Conservation (phyloP, 2,113 vertebrate species). For the Craseonycteris thonglongyai region DNA sequence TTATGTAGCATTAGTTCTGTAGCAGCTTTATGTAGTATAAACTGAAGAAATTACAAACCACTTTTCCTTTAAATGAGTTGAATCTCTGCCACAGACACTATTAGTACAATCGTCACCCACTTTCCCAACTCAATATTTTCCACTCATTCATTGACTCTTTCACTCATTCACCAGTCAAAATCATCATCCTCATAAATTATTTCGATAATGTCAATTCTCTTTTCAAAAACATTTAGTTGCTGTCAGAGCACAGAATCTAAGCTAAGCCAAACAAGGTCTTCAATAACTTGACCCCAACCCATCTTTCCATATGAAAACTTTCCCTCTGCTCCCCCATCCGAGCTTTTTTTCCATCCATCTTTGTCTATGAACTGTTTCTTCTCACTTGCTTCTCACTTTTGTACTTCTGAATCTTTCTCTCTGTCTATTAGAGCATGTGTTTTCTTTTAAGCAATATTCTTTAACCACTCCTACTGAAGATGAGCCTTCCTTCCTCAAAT, state of each 20-base stretch:
- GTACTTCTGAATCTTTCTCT: not conserved
- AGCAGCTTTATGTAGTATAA: not conserved
- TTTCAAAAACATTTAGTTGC: not conserved
- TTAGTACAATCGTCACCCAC: not conserved
- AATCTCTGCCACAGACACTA: not conserved
- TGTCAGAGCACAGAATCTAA: not conserved
- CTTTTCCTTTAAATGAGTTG: not conserved
- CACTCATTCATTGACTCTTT: not conserved
- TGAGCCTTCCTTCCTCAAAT: not conserved
- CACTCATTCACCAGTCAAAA: not conserved
- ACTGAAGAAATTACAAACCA: not conserved
- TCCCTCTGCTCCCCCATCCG: not conserved
- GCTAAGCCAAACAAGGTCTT: not conserved
- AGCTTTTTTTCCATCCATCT: not conserved
- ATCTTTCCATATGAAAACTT: not conserved
- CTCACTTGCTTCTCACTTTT: not conserved
- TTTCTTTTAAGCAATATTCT: constrained; percentile 5
- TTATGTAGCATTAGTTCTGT: not conserved
- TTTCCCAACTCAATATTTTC: not conserved
- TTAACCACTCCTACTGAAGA: not conserved
- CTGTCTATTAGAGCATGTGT: not conserved
- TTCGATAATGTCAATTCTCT: not conserved
- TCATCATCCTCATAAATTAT: not conserved
- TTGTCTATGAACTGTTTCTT: not conserved
- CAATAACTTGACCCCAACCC: not conserved